phyloP scores from a whole-genome alignment of 2,888 invertebrate genomes.

The Andrena trimmerana region DNA sequence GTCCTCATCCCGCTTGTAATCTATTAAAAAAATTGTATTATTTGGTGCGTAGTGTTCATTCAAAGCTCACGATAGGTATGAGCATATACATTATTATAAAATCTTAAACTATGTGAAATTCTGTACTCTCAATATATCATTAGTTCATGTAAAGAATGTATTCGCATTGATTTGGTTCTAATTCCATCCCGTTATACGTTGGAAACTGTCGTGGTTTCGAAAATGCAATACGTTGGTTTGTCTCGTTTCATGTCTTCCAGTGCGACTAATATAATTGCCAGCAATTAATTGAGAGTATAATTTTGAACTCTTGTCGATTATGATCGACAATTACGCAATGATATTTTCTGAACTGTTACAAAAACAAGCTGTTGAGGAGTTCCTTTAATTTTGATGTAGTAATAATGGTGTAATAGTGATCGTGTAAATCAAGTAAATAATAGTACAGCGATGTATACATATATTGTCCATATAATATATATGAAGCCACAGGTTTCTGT shows the following conservation, averaged over 20 bases:
- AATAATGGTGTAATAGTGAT: too few relatives aligned
- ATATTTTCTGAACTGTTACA: not conserved
- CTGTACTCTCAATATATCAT: slow-evolving; percentile 36
- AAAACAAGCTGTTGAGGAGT: not conserved
- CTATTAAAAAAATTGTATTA: slow-evolving; percentile 80
- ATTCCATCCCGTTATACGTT: slow-evolving; percentile 66
- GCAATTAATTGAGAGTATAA: not conserved
- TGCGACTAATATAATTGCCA: not conserved
- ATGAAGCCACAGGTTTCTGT: not conserved
- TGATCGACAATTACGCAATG: not conserved
- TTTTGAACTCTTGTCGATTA: not conserved
- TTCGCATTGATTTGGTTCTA: slow-evolving; percentile 59
- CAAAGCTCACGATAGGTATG: slow-evolving; percentile 22
- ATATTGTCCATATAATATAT: not conserved
- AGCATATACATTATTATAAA: slow-evolving; percentile 40
- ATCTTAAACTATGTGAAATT: slow-evolving; percentile 53
- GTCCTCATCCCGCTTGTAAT: slow-evolving; percentile 79
- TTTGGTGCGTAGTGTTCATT: slow-evolving; percentile 57
- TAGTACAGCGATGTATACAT: too few relatives aligned
- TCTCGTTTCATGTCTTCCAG: slow-evolving; percentile 10
- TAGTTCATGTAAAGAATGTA: slow-evolving; percentile 48
- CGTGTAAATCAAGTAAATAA: too few relatives aligned
- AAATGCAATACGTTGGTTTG: not conserved
- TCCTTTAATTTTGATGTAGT: not conserved
- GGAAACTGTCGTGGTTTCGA: slow-evolving; percentile 32